Evolutionary conservation across 2,113 vertebrate genomes (phyloP).

Genomic region (Callorhinus ursinus): DNA sequence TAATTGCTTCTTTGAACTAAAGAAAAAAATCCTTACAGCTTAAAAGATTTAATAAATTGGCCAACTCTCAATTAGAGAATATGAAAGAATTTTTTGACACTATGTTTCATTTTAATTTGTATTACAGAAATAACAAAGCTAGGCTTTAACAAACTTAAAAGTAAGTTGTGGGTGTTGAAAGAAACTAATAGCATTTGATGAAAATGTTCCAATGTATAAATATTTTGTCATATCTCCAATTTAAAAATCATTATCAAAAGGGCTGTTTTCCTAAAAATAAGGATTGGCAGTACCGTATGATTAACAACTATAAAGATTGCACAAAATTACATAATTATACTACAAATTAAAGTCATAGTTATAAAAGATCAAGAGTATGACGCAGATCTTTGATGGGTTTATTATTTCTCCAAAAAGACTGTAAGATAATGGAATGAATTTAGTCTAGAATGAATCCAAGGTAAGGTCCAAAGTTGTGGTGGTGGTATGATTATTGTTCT

Average conservation of each 20-base stretch:
- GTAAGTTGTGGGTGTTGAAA: conserved; percentile 9
- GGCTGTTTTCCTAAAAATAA: conserved; percentile 42
- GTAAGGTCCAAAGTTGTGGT: background rate
- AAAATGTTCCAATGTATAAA: conserved; percentile 17
- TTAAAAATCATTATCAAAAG: conserved; percentile 40
- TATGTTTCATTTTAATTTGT: conserved; percentile 27
- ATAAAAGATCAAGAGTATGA: conserved; percentile 43
- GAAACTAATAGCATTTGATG: conserved; percentile 28
- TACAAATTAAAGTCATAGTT: conserved; percentile 47
- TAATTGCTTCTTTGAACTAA: background rate
- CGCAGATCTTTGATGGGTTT: conserved; percentile 1
- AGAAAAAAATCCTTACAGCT: background rate
- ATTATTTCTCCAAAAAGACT: conserved; percentile 7
- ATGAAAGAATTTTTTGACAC: background rate
- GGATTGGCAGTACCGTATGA: background rate
- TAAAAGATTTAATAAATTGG: conserved; percentile 21
- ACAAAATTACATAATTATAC: conserved; percentile 32
- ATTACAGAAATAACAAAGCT: conserved; percentile 40
- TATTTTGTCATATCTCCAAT: conserved; percentile 39
- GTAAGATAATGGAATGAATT: background rate
- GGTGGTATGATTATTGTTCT: background rate
- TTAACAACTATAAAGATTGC: background rate
- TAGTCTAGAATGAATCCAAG: background rate
- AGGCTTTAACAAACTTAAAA: conserved; percentile 29
- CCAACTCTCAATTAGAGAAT: background rate